phyloP scores from a whole-genome alignment of 2,797 vertebrate species.

The Acipenser transmontanus region DNA sequence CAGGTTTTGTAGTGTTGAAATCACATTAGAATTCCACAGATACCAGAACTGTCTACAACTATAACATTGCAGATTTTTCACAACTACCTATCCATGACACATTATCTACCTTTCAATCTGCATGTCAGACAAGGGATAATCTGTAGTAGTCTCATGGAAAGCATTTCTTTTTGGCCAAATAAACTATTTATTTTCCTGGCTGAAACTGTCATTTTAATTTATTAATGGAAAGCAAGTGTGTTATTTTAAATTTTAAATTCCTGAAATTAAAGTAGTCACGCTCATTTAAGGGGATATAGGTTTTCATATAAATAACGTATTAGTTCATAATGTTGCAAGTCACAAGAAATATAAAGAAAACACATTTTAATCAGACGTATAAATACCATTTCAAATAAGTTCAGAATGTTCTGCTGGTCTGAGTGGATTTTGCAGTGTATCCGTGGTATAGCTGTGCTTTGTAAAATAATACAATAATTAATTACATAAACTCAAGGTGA shows the following conservation, averaged over 20 bases:
- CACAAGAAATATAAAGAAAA: background rate
- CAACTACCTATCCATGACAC: constrained; percentile 46
- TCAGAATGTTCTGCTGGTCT: background rate
- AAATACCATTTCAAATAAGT: background rate
- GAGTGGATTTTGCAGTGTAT: too few species aligned
- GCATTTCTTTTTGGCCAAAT: too few species aligned
- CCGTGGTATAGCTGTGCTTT: background rate
- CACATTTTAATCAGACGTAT: background rate
- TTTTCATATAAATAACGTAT: too few species aligned
- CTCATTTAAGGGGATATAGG: too few species aligned
- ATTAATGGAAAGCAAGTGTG: too few species aligned
- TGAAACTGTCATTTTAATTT: too few species aligned
- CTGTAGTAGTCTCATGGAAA: constrained; percentile 16
- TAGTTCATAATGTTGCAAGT: too few species aligned
- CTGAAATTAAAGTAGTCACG: too few species aligned
- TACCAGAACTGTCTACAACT: constrained; percentile 38
- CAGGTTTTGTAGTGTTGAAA: constrained; percentile 27
- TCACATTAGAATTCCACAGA: constrained; percentile 45
- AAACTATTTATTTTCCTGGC: too few species aligned
- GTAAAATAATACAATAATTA: constrained; percentile 27
- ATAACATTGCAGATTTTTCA: constrained; percentile 47
- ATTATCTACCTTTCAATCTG: constrained; percentile 49
- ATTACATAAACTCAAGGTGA: constrained; percentile 35
- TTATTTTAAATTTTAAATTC: too few species aligned
- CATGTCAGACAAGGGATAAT: constrained; percentile 32